Percentiles rank a stretch among this genome's conserved stretches.
phyloP scores from a whole-genome alignment of 2,797 vertebrate species.

The Naso thynnoides region DNA sequence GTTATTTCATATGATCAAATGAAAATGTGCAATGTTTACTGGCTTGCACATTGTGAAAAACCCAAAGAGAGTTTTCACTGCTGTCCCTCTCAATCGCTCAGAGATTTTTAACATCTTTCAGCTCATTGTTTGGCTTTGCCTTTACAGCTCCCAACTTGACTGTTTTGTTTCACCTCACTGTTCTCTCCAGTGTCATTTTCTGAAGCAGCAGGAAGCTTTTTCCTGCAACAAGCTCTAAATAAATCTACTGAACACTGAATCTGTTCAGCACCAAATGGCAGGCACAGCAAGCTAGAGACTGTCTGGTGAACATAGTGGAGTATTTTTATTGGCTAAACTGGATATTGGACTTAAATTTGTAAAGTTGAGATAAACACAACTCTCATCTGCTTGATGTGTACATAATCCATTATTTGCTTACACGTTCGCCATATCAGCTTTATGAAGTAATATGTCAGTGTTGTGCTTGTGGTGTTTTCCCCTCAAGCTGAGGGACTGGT shows the following conservation, averaged over 20 bases:
- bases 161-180: neutral
- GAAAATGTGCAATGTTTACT: neutral
- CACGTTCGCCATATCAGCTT: neutral
- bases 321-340: neutral
- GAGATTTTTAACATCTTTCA: neutral
- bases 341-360: neutral
- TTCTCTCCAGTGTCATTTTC: neutral
- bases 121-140: neutral
- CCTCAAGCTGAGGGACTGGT: constrained; percentile 26
- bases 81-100: neutral
- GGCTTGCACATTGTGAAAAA: neutral
- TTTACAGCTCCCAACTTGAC: neutral
- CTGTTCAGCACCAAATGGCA: neutral
- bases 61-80: neutral
- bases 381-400: neutral
- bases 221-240: neutral
- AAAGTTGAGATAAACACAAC: neutral
- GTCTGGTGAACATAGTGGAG: neutral
- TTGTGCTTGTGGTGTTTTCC: neutral
- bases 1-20: neutral
- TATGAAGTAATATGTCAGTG: neutral
- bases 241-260: neutral
- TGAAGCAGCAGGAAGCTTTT: neutral
- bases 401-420: neutral
- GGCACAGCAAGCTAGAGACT: neutral